Base-by-base conservation (phyloP, 2,888 invertebrate species). In the Dascillus cervinus region DNA sequence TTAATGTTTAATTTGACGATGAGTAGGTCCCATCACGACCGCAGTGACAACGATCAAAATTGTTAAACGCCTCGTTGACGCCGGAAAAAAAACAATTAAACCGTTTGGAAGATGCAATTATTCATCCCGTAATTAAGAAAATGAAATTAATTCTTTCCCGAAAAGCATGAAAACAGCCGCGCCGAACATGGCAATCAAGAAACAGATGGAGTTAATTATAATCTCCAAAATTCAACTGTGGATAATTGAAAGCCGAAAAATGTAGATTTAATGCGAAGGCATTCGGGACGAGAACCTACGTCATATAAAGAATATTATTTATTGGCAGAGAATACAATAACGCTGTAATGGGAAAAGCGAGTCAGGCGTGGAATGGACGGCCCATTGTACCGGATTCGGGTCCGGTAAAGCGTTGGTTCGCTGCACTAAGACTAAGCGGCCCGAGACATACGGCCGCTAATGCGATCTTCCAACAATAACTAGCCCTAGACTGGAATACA, bases 271-370 rank as follows among this genome's bases (percentile, higher is more conserved):
- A 50, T 47, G 41, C 36, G 41, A 39, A 39, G 46, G 41, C 43
- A 41, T 37, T 36, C 31, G 32, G 42, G 39, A 37, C 44, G 38
- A 41, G 46, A 47, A 52, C 44, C 52, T 51, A 50, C 54, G 56
- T 61, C 62, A 59, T 61, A 62, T 62, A 62, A 62, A 62, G 62
- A 62, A 61, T 62, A 62, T 62, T 62, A 62, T 62, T 62, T 62
- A 62, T 62, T 60, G 62, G 59, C 59, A 50, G 52, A 47, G 60
- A 59, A 58, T 58, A 62, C 62, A 62, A 62, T 62, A 60, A 61
- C 56, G 51, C 54, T 42, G 59, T 62, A 62, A 62, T 62, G 58
- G 62, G 55, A 49, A 51, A 45, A 55, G 53, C 36, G 24, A 23
- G 34, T 34, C 39, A 39, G 34, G 34, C 32, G 34, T 26, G 23